Percentiles rank a stretch among this genome's conserved stretches.
Conservation (phyloP, 2,797 vertebrate species). For the Rhynchonycteris naso region DNA sequence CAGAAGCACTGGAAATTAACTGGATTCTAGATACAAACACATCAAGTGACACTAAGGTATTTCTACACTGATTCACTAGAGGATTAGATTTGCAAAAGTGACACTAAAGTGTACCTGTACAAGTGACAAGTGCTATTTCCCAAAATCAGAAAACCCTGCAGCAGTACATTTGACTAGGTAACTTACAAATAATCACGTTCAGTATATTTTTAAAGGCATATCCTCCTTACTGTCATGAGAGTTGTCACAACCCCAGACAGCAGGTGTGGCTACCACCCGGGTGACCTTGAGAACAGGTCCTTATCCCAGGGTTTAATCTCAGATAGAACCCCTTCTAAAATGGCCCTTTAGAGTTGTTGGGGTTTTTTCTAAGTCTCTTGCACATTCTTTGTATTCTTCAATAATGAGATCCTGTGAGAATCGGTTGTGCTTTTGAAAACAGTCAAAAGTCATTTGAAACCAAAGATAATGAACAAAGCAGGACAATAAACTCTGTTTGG, state of each 20-base stretch:
- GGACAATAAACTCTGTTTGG: neutral
- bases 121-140: neutral
- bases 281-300: neutral
- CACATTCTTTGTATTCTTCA: conserved; percentile 50
- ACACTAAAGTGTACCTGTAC: neutral
- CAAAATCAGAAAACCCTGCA: neutral
- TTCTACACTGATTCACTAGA: neutral
- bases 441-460: conserved; percentile 32
- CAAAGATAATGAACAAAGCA: conserved; percentile 6
- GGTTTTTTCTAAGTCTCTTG: neutral
- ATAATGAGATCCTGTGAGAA: conserved; percentile 33
- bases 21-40: neutral
- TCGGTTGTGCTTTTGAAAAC: conserved; percentile 39
- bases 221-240: neutral
- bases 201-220: neutral
- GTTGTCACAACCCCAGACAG: neutral
- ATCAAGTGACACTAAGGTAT: neutral
- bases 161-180: neutral
- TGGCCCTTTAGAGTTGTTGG: neutral
- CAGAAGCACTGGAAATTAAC: neutral
- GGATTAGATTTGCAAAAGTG: neutral
- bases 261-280: neutral
- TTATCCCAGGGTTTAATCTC: neutral
- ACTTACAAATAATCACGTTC: neutral
- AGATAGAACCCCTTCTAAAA: neutral